Evolutionary conservation across 2,797 vertebrate genomes (phyloP).

Genomic region (Sebastes cheni): DNA sequence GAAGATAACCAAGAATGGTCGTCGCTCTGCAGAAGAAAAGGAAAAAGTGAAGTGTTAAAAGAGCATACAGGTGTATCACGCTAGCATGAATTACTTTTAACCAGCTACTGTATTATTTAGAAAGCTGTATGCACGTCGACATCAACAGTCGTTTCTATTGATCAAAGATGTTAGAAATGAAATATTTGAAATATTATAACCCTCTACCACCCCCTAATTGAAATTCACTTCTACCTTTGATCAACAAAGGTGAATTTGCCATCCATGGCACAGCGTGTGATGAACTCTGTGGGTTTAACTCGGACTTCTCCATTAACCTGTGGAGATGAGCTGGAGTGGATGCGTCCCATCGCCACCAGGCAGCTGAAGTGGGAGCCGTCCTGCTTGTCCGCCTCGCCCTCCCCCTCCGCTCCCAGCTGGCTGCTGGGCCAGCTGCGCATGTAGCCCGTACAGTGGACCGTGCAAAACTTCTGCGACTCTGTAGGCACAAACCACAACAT

Average conservation of each 20-base stretch:
- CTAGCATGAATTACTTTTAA: neutral
- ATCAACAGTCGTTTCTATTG: neutral
- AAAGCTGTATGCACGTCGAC: neutral
- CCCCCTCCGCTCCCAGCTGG: constrained; percentile 85
- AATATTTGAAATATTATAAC: neutral
- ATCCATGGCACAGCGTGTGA: constrained; percentile 93
- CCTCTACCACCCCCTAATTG: neutral
- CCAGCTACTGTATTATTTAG: neutral
- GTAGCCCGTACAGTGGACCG: constrained; percentile 95
- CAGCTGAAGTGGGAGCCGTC: constrained; percentile 89
- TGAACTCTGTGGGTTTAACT: constrained; percentile 92
- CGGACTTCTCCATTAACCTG: constrained; percentile 86
- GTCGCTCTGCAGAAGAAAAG: constrained; percentile 84
- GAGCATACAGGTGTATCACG: neutral
- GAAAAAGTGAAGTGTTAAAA: neutral
- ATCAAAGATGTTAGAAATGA: neutral
- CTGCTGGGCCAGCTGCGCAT: constrained; percentile 91
- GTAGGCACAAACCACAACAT: constrained; percentile 12
- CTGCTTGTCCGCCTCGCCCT: constrained; percentile 84
- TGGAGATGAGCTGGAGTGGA: constrained; percentile 83
- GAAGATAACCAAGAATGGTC: constrained; percentile 93
- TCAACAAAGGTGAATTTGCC: constrained; percentile 97
- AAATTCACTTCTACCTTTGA: constrained; percentile 85
- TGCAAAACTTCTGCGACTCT: constrained; percentile 94
- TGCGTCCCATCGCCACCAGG: constrained; percentile 91